These are phyloP conservation scores for Rhadinocentrus ornatus DNA, from an alignment of 2,797 vertebrate species.

Conservation along the genomic window DNA sequence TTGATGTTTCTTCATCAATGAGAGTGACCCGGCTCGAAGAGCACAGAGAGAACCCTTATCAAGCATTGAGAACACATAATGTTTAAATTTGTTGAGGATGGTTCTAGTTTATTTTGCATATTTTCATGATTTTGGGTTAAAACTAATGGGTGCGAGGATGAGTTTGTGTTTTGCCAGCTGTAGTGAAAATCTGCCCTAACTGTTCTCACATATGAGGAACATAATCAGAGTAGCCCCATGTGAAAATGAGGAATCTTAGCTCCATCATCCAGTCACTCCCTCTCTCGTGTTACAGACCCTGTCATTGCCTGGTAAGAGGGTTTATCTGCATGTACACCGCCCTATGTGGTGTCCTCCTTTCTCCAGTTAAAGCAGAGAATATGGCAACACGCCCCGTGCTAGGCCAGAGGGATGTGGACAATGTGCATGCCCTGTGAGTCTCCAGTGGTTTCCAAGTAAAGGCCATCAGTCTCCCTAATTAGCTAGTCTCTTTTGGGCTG, in stretches of 20 bases:
- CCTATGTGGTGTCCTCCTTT: constrained; percentile 47
- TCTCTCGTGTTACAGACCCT: constrained; percentile 17
- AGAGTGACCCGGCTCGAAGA: constrained; percentile 70
- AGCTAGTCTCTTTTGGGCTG: constrained; percentile 88
- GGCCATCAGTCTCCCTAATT: constrained; percentile 96
- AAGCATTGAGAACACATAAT: constrained; percentile 52
- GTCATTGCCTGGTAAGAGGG: constrained; percentile 28
- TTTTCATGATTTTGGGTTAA: constrained; percentile 37
- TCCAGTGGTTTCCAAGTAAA: constrained; percentile 88
- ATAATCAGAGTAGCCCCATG: constrained; percentile 37
- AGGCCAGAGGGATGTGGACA: constrained; percentile 81
- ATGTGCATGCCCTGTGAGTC: constrained; percentile 74
- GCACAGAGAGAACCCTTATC: constrained; percentile 54
- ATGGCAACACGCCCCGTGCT: constrained; percentile 69
- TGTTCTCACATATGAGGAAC: background rate
- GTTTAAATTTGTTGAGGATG: constrained; percentile 47
- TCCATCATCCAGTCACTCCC: constrained; percentile 41
- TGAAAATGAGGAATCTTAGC: constrained; percentile 19
- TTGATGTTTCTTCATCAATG: constrained; percentile 76
- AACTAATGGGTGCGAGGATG: constrained; percentile 1
- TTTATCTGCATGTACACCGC: constrained; percentile 21
- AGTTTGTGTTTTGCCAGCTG: constrained; percentile 18
- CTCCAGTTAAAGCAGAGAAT: constrained; percentile 57
- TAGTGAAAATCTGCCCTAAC: constrained; percentile 12
- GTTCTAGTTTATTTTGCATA: constrained; percentile 43